Evolutionary conservation across 2,888 invertebrate species (phyloP), one percentile per base, ranked within the genome.

Genomic region (Bembecia ichneumoniformis): DNA sequence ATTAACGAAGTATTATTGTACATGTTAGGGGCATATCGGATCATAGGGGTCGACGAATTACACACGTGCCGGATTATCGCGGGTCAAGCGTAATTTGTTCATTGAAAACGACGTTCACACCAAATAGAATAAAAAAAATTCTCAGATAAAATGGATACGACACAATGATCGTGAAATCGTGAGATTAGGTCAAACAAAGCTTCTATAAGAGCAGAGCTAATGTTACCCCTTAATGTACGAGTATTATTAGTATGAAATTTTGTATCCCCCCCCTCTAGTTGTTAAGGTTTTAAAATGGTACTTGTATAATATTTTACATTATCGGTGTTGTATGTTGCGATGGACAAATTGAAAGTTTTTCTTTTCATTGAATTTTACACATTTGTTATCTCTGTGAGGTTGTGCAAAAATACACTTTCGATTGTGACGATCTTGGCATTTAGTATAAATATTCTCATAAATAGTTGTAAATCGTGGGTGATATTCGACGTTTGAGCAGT

Each of bases 221-320:
- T 28, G 28, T 28, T 28, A 28, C 28, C 28, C 28, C 28, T 28
- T 63, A 64, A 64, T 69, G 72, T 74, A 74, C 63, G 82, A 84
- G 82, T 84, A 84, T 84, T 83, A 81, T 75, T 83, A 84, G 80
- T 74, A 75, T 74, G 81, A 81, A 79, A 81, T 84, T 72, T 84
- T 83, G 76, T 84, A 84, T 83, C 81, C 79, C 73, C 68, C 5
- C 28, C 28, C 28, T 28, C 67, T 80, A 79, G 76, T 56, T 68
- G 53, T 15, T 84, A 83, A 84, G 83, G 60, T 78, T 83, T 81
- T 80, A 70, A 83, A 84, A 83, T 83, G 80, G 74, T 80, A 67
- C 77, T 75, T 80, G 77, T 83, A 81, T 71, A 66, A 74, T 82
- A 79, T 73, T 71, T 64, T 71, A 64, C 63, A 71, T 68, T 63